Base-by-base conservation (phyloP, 2,113 vertebrate genomes). In the Elachura formosa region DNA sequence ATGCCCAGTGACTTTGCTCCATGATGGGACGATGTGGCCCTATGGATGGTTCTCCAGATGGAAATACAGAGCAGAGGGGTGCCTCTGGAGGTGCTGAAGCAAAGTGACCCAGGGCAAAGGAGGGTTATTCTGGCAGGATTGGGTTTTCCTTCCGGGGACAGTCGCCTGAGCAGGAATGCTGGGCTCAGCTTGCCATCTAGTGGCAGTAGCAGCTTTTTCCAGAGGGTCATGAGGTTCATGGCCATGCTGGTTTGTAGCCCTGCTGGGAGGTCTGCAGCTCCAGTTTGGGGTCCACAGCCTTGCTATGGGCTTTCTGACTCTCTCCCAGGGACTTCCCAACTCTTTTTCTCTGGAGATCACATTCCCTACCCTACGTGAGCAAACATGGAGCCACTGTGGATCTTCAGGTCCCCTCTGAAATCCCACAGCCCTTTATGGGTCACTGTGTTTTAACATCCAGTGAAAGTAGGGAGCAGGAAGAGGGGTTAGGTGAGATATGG, bases 141-240 rank as follows among this genome's bases (percentile, higher is more conserved):
- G 63, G 2, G 6, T 51, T 83, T 78, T 89, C n/a, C 29, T 68
- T 43, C 11, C 24, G 15, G 45, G 33, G 8, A 19, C 36, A 34
- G 58, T 48, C 0, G 0, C 24, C 49, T 43, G 48, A 2, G 1
- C 0, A 0, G 51, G 29, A 87, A 66, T 48, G 46, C 71, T 80
- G 83, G 51, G 59, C 85, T 94, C 67, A 76, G 92, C 48, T 95
- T 96, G 96, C 96, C 95, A 93, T 80, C 96, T 97, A 97, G 96
- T 90, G 96, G 93, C 68, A 68, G 17, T 26, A 43, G 8, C 10
- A 20, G 59, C 63, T 24, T 59, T 67, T 56, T 34, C 49, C 0
- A 0, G 45, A 43, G 55, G 14, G 7, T 66, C 0, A 0, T 20
- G 68, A 40, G 18, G 22, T 36, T 78, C 36, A 2, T 2, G 7